Evolutionary conservation across 2,797 vertebrate species (phyloP).

Genomic region (Eremophila alpestris): DNA sequence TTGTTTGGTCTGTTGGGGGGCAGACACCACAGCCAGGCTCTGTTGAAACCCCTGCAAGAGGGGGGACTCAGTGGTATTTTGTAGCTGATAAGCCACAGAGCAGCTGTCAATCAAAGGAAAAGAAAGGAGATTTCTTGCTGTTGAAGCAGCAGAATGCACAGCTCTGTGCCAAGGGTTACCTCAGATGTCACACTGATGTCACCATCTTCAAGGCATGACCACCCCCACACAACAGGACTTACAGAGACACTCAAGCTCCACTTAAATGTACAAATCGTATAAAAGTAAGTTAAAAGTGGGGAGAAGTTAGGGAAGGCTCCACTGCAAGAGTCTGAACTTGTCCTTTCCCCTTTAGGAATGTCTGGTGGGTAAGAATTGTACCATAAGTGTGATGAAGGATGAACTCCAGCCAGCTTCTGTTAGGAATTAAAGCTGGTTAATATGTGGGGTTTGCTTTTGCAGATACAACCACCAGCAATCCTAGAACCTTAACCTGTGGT

Average conservation of each 20-base stretch:
- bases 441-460: rapidly evolving
- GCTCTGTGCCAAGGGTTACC: neutral
- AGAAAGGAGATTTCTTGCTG: neutral
- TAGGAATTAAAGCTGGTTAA: neutral
- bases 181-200: neutral
- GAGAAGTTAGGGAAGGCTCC: neutral
- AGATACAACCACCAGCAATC: neutral
- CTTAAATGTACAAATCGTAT: neutral
- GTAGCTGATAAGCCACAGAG: neutral
- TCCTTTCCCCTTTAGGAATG: neutral
- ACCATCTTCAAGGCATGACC: neutral
- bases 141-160: neutral
- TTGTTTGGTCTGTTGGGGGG: neutral
- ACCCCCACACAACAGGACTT: neutral
- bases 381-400: neutral
- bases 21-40: neutral
- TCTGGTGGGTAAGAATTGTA: neutral
- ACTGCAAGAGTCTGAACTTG: neutral
- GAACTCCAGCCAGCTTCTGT: neutral
- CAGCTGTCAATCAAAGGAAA: neutral
- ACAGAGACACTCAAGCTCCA: neutral
- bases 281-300: neutral
- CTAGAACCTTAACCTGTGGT: neutral
- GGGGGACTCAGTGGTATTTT: neutral
- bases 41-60: neutral